phyloP scores from a whole-genome alignment of 2,113 vertebrate genomes.

The Callipepla squamata region DNA sequence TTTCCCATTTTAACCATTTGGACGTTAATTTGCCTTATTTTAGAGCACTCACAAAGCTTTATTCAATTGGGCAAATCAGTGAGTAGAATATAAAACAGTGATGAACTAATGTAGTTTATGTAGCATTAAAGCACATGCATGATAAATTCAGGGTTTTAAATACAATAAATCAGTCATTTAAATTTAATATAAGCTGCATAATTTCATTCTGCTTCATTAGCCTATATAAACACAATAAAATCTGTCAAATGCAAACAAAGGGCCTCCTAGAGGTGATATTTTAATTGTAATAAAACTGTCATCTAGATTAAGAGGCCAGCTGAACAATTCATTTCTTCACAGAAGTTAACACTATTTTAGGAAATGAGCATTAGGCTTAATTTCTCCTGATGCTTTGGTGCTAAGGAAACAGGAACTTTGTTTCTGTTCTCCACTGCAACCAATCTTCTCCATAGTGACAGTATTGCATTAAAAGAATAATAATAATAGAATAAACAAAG shows the following conservation, averaged over 20 bases:
- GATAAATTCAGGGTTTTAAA: slow-evolving; percentile 62
- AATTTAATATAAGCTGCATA: slow-evolving; percentile 68
- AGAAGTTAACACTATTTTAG: slow-evolving; percentile 55
- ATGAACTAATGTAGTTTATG: slow-evolving; percentile 62
- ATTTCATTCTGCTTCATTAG: slow-evolving; percentile 77
- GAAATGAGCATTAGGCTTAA: slow-evolving; percentile 44
- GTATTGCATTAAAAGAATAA: not conserved
- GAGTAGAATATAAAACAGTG: slow-evolving; percentile 56
- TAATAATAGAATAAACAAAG: fast-evolving
- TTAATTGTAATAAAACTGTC: slow-evolving; percentile 81
- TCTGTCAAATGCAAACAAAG: slow-evolving; percentile 72
- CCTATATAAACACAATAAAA: slow-evolving; percentile 72
- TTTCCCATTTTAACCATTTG: slow-evolving; percentile 8
- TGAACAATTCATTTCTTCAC: slow-evolving; percentile 62
- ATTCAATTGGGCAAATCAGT: slow-evolving; percentile 15
- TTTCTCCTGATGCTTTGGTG: slow-evolving; percentile 38
- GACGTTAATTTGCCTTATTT: slow-evolving; percentile 13
- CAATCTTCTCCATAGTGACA: not conserved
- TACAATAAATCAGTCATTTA: slow-evolving; percentile 71
- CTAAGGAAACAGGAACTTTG: slow-evolving; percentile 23
- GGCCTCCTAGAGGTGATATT: slow-evolving; percentile 71
- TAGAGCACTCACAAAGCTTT: slow-evolving; percentile 30
- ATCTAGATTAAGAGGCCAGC: slow-evolving; percentile 74
- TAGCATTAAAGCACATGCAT: slow-evolving; percentile 36
- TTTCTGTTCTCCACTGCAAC: not conserved